Conservation (phyloP, 1,140 invertebrate genomes). For the Drosophila mojavensis region DNA sequence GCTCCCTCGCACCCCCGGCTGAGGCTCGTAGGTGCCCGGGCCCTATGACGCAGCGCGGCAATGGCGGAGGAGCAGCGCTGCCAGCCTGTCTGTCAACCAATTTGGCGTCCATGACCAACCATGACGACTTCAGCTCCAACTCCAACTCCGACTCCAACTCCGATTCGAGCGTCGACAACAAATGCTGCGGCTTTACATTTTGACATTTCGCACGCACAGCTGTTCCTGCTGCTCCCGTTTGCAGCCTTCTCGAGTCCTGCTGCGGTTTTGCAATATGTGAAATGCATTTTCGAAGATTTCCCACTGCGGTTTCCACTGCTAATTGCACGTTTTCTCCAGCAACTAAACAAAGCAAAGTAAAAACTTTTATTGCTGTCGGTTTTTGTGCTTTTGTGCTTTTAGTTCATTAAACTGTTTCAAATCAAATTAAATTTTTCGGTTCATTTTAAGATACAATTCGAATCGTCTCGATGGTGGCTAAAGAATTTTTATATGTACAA, state of each 20-base stretch:
- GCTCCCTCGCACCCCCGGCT: conserved; percentile 25
- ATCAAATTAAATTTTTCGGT: neutral
- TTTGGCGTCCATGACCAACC: conserved; percentile 81
- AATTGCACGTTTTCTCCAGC: conserved; percentile 6
- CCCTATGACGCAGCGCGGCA: conserved; percentile 55
- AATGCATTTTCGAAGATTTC: conserved; percentile 40
- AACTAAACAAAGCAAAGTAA: neutral
- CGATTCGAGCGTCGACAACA: conserved; percentile 5
- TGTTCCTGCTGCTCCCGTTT: conserved; percentile 33
- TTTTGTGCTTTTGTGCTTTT: neutral
- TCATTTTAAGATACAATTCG: no score
- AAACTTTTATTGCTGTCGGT: conserved; percentile 4
- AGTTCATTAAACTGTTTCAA: neutral
- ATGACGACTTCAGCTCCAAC: conserved; percentile 53
- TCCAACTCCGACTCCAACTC: conserved; percentile 15
- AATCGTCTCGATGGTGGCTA: no score
- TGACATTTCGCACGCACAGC: conserved; percentile 65
- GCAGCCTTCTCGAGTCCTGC: conserved; percentile 36
- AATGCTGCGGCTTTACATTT: conserved; percentile 56
- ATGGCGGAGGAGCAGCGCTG: conserved; percentile 60
- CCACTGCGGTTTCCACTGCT: conserved; percentile 33
- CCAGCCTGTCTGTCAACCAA: conserved; percentile 73
- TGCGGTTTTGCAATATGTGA: conserved; percentile 53
- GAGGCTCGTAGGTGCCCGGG: conserved; percentile 17
- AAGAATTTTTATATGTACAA: no score